phyloP scores from a whole-genome alignment of 2,797 vertebrate species.

The Acrossocheilus wenchowensis region DNA sequence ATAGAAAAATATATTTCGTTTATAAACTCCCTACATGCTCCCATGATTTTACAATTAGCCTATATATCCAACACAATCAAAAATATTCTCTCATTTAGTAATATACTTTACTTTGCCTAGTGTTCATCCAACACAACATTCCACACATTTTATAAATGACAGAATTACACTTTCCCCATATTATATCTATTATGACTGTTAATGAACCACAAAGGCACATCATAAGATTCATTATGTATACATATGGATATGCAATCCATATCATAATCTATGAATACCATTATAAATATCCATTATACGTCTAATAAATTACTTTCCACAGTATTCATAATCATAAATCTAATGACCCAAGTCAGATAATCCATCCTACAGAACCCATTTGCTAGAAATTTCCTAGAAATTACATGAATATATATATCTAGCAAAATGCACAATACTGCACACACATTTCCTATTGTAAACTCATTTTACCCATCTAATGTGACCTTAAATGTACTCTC shows the following conservation, averaged over 20 bases:
- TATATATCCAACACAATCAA: background rate
- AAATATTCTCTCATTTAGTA: background rate
- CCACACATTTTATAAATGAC: background rate
- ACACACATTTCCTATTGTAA: background rate
- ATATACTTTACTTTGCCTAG: background rate
- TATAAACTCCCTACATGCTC: background rate
- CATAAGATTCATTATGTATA: background rate
- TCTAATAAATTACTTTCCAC: conserved; percentile 3
- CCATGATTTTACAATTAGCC: no score
- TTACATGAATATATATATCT: background rate
- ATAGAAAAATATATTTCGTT: background rate
- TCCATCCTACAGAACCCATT: background rate
- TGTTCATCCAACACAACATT: background rate
- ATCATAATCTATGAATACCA: background rate
- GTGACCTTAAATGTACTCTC: conserved; percentile 1
- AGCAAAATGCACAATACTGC: background rate
- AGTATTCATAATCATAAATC: background rate
- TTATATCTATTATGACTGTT: background rate
- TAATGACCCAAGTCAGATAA: conserved; percentile 3
- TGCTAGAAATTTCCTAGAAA: background rate
- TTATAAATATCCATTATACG: background rate
- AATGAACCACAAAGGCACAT: background rate
- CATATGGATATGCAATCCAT: background rate
- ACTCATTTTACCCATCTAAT: background rate
- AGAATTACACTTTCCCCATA: background rate